Conservation (phyloP, 2,113 vertebrate species). For the Drymodes brunneopygia region DNA sequence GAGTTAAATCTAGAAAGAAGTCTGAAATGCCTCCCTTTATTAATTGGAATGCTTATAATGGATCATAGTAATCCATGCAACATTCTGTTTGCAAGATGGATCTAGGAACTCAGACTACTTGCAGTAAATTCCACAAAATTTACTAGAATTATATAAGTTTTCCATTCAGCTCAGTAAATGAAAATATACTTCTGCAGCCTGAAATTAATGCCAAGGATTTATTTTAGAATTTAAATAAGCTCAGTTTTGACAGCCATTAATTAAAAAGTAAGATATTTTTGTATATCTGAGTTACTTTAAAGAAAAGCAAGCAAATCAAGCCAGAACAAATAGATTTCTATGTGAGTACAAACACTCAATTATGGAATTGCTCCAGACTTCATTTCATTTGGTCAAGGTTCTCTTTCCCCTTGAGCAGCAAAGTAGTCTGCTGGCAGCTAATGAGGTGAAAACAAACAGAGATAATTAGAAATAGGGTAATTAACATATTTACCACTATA, state of each 20-base stretch:
- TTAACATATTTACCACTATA: slow-evolving; percentile 8
- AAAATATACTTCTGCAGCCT: background rate
- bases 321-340: slow-evolving; percentile 16
- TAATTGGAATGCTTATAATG: background rate
- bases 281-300: background rate
- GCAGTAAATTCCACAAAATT: background rate
- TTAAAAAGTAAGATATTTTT: background rate
- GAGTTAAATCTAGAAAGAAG: background rate
- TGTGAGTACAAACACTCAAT: background rate
- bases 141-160: background rate
- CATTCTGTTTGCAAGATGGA: background rate
- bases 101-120: background rate
- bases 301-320: background rate
- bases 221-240: background rate
- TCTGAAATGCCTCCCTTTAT: background rate
- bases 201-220: background rate
- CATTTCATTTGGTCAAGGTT: slow-evolving; percentile 29
- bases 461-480: background rate
- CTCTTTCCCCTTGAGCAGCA: background rate
- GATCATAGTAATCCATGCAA: background rate
- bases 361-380: slow-evolving; percentile 9
- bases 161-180: background rate
- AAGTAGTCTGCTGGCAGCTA: background rate
- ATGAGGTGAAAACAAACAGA: slow-evolving; percentile 43
- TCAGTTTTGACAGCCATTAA: background rate